A percentile compares a stretch with the other conserved stretches of the same genome.
Evolutionary conservation across 2,888 invertebrate species (phyloP).

Genomic region (Aricia artaxerxes): DNA sequence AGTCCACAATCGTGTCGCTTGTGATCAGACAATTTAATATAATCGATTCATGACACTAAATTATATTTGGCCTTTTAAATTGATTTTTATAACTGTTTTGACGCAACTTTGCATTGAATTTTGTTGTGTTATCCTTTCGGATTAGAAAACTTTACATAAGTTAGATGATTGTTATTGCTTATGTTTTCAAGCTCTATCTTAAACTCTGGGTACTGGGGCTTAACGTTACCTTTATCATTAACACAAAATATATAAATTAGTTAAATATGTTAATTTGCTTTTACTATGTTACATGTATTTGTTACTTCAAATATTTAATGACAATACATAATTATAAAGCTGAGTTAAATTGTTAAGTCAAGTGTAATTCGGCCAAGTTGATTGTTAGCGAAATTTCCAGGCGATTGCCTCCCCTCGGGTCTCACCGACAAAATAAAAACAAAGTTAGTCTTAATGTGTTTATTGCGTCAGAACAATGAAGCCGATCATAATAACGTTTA

Average conservation of each 20-base stretch:
- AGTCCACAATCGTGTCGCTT: conserved; percentile 1
- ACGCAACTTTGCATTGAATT: background rate
- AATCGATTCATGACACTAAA: conserved; percentile 9
- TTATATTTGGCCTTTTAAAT: conserved; percentile 1
- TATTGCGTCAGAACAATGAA: conserved; percentile 80
- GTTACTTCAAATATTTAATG: background rate
- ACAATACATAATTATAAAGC: background rate
- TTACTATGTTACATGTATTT: background rate
- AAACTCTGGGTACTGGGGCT: background rate
- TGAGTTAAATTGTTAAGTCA: background rate
- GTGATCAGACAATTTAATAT: conserved; percentile 20
- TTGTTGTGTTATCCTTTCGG: background rate
- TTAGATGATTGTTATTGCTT: background rate
- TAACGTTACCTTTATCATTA: background rate
- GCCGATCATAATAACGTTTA: conserved; percentile 79
- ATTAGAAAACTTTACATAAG: background rate
- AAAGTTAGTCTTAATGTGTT: conserved; percentile 75
- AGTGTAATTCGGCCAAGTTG: background rate
- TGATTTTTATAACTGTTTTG: background rate
- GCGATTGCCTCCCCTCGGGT: conserved; percentile 54
- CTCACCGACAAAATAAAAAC: conserved; percentile 68
- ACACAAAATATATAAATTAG: background rate
- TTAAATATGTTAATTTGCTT: background rate
- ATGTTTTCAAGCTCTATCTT: background rate
- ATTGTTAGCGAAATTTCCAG: conserved; percentile 50